Evolutionary conservation across 1,140 invertebrate genomes (phyloP).

Genomic region (Sinonovacula constricta): DNA sequence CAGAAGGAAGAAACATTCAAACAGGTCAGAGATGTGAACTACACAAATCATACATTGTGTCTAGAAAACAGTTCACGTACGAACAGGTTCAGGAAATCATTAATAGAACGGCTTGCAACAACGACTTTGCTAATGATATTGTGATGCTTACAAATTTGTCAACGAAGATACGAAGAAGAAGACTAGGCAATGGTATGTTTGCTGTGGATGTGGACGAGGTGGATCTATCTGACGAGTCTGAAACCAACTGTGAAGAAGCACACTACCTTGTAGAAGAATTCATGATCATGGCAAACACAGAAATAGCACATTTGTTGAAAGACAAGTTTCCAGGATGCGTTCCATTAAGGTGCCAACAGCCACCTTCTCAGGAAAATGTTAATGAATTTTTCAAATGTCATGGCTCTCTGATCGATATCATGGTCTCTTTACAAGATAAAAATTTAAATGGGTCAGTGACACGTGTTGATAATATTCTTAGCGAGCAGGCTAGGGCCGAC

Average conservation of each 20-base stretch:
- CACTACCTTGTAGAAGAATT: conserved; percentile 71
- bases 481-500: conserved; percentile 26
- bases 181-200: conserved; percentile 57
- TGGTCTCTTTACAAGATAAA: conserved; percentile 51
- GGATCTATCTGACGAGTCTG: conserved; percentile 31
- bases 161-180: conserved; percentile 47
- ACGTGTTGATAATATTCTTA: conserved; percentile 5
- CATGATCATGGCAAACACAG: conserved; percentile 44
- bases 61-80: conserved; percentile 60
- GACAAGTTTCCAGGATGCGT: conserved; percentile 29
- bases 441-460: conserved; percentile 5
- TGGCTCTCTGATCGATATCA: conserved; percentile 31
- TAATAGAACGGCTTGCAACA: neutral
- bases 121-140: conserved; percentile 41
- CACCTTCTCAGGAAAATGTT: conserved; percentile 47
- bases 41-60: conserved; percentile 57
- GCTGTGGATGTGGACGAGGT: conserved; percentile 50
- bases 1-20: conserved; percentile 31
- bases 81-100: conserved; percentile 64
- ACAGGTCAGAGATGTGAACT: conserved; percentile 11
- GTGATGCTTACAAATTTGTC: conserved; percentile 55
- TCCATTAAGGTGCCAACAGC: conserved; percentile 52
- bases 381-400: conserved; percentile 49
- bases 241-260: conserved; percentile 61
- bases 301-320: conserved; percentile 16